Evolutionary conservation across 2,888 invertebrate species (phyloP).

Genomic region (Enoplolaimus lenunculus): DNA sequence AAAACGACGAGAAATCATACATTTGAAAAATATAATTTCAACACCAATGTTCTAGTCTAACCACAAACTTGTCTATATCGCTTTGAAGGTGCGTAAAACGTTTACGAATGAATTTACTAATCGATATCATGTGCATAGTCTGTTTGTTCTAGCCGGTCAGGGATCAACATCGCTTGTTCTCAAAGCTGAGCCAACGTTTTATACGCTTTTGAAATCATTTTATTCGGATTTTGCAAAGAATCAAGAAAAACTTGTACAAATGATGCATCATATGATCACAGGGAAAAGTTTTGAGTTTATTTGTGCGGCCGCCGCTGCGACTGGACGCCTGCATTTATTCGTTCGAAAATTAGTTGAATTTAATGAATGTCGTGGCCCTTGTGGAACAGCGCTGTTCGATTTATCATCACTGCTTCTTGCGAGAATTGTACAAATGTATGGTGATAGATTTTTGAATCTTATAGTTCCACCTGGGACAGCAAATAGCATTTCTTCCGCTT

Average conservation of each 20-base stretch:
- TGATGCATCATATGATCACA: constrained; percentile 25
- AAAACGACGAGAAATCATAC: too few species aligned
- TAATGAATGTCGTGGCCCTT: constrained; percentile 8
- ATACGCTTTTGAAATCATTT: constrained; percentile 22
- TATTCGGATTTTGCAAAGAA: constrained; percentile 23
- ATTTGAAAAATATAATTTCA: too few species aligned
- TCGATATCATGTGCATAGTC: too few species aligned
- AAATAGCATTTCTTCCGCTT: background rate
- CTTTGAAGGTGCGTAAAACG: too few species aligned
- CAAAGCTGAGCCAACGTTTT: constrained; percentile 21
- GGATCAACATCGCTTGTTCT: constrained; percentile 16
- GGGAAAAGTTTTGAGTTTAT: constrained; percentile 25
- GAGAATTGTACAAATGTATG: constrained; percentile 22
- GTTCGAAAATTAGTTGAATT: constrained; percentile 19
- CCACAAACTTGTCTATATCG: too few species aligned
- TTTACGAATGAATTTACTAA: too few species aligned
- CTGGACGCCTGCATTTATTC: constrained; percentile 20
- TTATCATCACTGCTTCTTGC: constrained; percentile 23
- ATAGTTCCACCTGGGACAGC: background rate
- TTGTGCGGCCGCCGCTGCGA: constrained; percentile 24
- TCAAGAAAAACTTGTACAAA: constrained; percentile 19
- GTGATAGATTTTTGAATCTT: constrained; percentile 7
- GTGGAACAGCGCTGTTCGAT: constrained; percentile 20
- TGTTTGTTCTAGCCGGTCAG: constrained; percentile 18
- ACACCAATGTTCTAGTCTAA: too few species aligned